Base-by-base conservation (phyloP, 1,140 invertebrate species). In the Drosophila quadrilineata region DNA sequence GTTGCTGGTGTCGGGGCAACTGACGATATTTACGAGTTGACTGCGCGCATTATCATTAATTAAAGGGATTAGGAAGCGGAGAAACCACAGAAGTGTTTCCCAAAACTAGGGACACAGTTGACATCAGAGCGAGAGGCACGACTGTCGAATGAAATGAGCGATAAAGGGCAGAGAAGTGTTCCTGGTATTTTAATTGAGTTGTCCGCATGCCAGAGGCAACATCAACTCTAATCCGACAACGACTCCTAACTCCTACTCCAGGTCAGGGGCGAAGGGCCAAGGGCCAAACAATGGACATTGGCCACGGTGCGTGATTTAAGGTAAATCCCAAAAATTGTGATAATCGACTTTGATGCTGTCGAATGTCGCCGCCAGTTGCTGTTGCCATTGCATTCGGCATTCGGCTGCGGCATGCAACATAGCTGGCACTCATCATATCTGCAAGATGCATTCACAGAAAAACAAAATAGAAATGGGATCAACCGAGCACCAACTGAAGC, bases 181-280 rank as follows among this genome's bases (percentile, higher is more conserved):
- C 77, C 56, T 52, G 70, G 77, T 84, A 82, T 73, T 82, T 84
- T 82, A 82, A 82, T 82, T 82, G 77, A 82, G 77, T 70, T 82
- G 77, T 84, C 52, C 67, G 53, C 67, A 65, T 46, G 67, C 60
- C 67, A 52, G 46, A 8, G n/a, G n/a, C 22, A 26, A 48, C 41
- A n/a, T n/a, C n/a, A n/a, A n/a, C n/a, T n/a, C n/a, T n/a, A n/a
- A n/a, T n/a, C n/a, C n/a, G n/a, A n/a, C n/a, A n/a, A n/a, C n/a
- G n/a, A n/a, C n/a, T n/a, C n/a, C n/a, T n/a, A n/a, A n/a, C n/a
- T n/a, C n/a, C n/a, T n/a, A n/a, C n/a, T 10, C 36, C 12, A 14
- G 40, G n/a, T 22, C 36, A 14, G 29, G 12, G 33, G n/a, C 33
- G 28, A 2, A 41, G 24, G 16, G 35, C 10, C 26, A 10, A 28